Conservation (phyloP, 2,113 vertebrate species). For the Chrysemys picta region DNA sequence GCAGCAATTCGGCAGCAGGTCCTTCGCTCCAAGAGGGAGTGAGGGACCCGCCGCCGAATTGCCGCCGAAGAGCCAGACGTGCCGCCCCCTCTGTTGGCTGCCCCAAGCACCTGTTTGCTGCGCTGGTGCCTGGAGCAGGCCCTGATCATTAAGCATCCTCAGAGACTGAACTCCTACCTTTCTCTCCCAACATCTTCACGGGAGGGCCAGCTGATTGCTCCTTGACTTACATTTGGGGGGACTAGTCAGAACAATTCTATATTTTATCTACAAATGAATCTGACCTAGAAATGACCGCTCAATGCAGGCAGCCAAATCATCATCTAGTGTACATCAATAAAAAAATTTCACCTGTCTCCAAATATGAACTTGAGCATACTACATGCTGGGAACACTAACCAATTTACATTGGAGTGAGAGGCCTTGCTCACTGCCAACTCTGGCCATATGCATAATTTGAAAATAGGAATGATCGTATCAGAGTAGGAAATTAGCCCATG, state of each 20-base stretch:
- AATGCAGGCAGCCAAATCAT: not conserved
- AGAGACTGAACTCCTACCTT: not conserved
- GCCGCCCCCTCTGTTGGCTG: no score
- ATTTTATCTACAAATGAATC: not conserved
- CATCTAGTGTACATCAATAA: not conserved
- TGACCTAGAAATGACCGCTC: not conserved
- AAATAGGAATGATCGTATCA: not conserved
- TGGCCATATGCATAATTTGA: not conserved
- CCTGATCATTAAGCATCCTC: no score
- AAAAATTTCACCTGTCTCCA: not conserved
- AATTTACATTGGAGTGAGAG: not conserved
- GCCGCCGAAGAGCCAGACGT: no score
- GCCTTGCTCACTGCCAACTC: not conserved
- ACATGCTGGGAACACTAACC: not conserved
- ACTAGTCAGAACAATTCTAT: not conserved
- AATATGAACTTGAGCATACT: not conserved
- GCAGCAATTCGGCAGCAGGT: no score
- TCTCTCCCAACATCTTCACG: not conserved
- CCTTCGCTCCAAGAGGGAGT: no score
- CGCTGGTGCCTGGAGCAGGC: no score
- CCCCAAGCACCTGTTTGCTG: no score
- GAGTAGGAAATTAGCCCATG: not conserved
- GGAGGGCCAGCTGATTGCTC: not conserved
- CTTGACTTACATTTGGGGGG: not conserved
- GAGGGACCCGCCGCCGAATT: no score